Base-by-base conservation (phyloP, 2,113 vertebrate species). In the Plotosus lineatus region DNA sequence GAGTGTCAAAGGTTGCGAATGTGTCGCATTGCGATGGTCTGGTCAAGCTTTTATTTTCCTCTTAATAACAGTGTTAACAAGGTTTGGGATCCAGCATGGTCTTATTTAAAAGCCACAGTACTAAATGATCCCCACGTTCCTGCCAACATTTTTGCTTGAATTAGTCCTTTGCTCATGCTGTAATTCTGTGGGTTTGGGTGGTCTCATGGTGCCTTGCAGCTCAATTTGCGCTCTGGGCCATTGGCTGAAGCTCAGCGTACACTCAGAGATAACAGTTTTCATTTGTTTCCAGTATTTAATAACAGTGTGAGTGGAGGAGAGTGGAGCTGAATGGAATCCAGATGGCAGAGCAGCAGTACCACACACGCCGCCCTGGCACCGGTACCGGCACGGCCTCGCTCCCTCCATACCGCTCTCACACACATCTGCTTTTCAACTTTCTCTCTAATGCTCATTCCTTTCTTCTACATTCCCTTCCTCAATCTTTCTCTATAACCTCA, bases 311-410 rank as follows among this genome's bases (percentile, higher is more conserved):
- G 83, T 87, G 81, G 55, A 87, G 87, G 85, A 87, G 83, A 86
- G 86, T 63, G 66, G 23, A 79, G 55, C 74, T 86, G 83, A 89
- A 92, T 90, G 77, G 81, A 86, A 91, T 92, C 88, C 92, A 93
- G 89, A 94, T 92, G 90, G 84, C 87, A 60, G 61, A 61, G 74
- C 50, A 82, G 50, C n/a, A 14, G 28, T 90, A 92, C 91, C 91
- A 91, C 93, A 93, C 92, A 92, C 90, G 86, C 87, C 85, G 89
- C 19, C 86, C 89, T 92, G 92, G 91, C 90, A 90, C 75, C 12
- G 92, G 91, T 90, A 90, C 75, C 12, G 19, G 10, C 74, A 31
- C 31, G 19, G 56, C 78, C 23, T 61, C 42, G 3, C 36, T 36
- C 75, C 71, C 53, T 78, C 71, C 77, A 58, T 69, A 75, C 80